Percentiles rank a stretch among this genome's conserved stretches.
Evolutionary conservation across 2,888 invertebrate species (phyloP).

Genomic region (Globia sparganii): DNA sequence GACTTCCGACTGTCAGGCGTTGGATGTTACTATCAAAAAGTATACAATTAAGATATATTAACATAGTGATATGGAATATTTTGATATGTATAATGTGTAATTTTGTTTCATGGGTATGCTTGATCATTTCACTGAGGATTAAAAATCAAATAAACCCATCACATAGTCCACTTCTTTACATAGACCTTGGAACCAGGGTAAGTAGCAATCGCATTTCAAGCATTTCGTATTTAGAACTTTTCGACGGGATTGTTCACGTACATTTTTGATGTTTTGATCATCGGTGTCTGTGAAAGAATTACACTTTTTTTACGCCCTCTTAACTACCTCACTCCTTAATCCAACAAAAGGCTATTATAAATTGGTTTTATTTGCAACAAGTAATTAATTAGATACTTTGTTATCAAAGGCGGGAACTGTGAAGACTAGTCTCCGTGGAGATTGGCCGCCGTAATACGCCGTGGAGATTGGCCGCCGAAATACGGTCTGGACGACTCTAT

Average conservation of each 20-base stretch:
- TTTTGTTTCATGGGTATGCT: slow-evolving; percentile 25
- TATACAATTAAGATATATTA: slow-evolving; percentile 52
- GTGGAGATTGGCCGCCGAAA: no score
- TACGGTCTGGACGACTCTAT: no score
- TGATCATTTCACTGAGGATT: neutral
- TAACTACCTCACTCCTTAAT: neutral
- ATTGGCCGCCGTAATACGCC: no score
- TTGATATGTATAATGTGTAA: neutral
- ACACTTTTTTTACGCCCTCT: neutral
- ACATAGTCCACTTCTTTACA: neutral
- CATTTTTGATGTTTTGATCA: neutral
- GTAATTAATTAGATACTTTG: neutral
- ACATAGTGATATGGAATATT: slow-evolving; percentile 44
- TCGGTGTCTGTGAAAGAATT: neutral
- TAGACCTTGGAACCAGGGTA: neutral
- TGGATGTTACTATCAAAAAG: slow-evolving; percentile 54
- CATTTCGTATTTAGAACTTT: neutral
- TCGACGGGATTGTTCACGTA: neutral
- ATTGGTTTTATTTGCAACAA: neutral
- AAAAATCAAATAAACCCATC: neutral
- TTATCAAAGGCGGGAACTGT: neutral
- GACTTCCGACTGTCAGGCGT: slow-evolving; percentile 38
- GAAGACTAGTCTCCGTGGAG: no score
- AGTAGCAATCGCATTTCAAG: neutral
- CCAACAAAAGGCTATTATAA: no score